Conservation (phyloP, 2,797 vertebrate species). For the Limosa lapponica region DNA sequence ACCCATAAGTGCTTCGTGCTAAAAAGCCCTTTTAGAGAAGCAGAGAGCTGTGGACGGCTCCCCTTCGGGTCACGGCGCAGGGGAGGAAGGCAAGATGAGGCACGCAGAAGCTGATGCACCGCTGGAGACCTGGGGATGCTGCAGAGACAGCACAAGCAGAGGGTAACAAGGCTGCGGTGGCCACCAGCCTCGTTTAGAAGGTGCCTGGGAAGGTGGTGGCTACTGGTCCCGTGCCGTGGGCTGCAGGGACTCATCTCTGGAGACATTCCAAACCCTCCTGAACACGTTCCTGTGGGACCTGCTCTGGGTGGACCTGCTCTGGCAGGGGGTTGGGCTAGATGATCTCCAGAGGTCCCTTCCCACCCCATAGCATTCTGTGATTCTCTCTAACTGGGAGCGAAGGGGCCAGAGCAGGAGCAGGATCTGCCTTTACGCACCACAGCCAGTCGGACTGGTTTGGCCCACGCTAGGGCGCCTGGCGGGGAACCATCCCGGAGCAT, state of each 20-base stretch:
- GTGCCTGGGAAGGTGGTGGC: neutral
- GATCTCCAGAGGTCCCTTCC: no score
- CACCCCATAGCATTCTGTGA: no score
- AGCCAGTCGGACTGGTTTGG: neutral
- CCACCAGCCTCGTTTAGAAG: neutral
- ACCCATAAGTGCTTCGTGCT: neutral
- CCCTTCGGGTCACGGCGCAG: neutral
- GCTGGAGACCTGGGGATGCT: neutral
- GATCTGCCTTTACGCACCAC: neutral
- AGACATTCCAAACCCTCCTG: no score
- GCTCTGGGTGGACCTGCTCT: no score
- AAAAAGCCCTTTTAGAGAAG: neutral
- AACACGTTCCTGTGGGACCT: no score
- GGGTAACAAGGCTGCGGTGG: no score
- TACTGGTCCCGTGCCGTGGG: neutral
- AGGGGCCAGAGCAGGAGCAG: neutral
- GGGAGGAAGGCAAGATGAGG: neutral
- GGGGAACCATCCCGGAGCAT: neutral
- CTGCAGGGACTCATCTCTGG: neutral
- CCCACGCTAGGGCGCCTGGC: accelerated
- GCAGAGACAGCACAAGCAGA: neutral
- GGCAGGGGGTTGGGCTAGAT: no score
- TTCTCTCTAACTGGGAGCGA: neutral
- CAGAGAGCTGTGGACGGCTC: neutral
- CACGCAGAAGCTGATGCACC: neutral